phyloP scores from a whole-genome alignment of 2,888 invertebrate genomes.

The Hydroisotoma schaefferi region DNA sequence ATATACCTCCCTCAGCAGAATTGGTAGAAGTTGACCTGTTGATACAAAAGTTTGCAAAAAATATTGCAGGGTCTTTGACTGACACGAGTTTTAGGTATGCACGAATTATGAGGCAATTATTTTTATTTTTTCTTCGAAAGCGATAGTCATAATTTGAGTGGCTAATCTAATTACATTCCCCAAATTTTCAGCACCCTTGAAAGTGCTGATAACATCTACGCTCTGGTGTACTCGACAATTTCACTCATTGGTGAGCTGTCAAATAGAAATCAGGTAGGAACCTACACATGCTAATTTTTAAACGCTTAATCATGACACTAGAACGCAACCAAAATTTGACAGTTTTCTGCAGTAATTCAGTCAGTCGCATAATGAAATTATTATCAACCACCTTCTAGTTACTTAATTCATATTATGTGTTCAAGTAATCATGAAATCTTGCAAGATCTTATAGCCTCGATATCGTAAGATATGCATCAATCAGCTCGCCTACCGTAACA shows the following conservation, averaged over 20 bases:
- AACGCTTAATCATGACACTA: too few species aligned
- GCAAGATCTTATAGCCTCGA: too few species aligned
- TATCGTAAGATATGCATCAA: too few species aligned
- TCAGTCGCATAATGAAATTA: too few species aligned
- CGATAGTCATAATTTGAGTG: not conserved
- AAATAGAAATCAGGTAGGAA: conserved; percentile 31
- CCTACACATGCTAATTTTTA: too few species aligned
- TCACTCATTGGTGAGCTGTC: conserved; percentile 27
- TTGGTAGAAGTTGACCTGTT: not conserved
- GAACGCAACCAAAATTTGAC: too few species aligned
- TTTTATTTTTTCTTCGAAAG: not conserved
- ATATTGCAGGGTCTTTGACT: not conserved
- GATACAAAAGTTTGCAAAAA: conserved; percentile 2
- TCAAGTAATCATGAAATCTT: too few species aligned
- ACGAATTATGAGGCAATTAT: not conserved
- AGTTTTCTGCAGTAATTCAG: too few species aligned
- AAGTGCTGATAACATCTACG: conserved; percentile 33
- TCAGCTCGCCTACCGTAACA: too few species aligned
- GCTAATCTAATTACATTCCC: not conserved
- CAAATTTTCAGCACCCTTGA: conserved; percentile 15
- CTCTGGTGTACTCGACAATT: conserved; percentile 27
- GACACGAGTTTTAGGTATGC: too few species aligned
- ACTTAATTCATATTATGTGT: too few species aligned
- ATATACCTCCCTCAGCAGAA: not conserved
- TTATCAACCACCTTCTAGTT: too few species aligned